Base-by-base conservation (phyloP, 2,113 vertebrate genomes). In the Antennarius striatus region DNA sequence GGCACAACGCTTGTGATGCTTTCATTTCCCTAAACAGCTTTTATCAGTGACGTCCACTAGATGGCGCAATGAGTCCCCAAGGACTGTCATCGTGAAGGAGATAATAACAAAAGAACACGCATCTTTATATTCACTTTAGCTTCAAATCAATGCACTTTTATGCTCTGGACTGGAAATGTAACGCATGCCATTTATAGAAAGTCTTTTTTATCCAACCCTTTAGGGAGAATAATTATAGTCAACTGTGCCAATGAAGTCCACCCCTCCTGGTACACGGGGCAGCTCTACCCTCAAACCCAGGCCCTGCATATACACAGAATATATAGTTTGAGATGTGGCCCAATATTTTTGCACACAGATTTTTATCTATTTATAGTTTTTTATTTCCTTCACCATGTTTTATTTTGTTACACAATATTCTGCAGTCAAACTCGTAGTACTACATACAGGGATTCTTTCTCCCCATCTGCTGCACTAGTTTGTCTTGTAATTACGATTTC, bases 221-320 rank as follows among this genome's bases (percentile, higher is more conserved):
- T 49, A 56, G 63, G 55, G 22, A 71, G 60, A 71, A 76, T 82
- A 77, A 83, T 80, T 73, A 76, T n/a, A 81, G 75, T 60, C 62
- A 71, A 65, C 63, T 39, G 40, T 80, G 61, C 73, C 66, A 66
- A 50, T 80, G 46, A 71, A 62, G 32, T 4, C 32, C 32, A 5
- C 54, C 65, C 42, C 5, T 56, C 61, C 53, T 77, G 73, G 56
- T 58, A 14, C 45, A 66, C 66, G 56, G 55, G 46, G 39, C 58
- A 48, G 55, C 55, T 2, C 10, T 47, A 30, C 65, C 50, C 5
- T 36, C 49, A 63, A 61, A 56, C 36, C 17, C 54, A 22, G 22
- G 22, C 22, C 1, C 22, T 22, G 22, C 22, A 22, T 22, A 22
- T 22, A 2, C 32, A 36, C 32, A 36, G 32, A 36, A 36, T 36